Evolutionary conservation across 2,797 vertebrate genomes (phyloP).

Genomic region (Sebastiscus albofasciatus): DNA sequence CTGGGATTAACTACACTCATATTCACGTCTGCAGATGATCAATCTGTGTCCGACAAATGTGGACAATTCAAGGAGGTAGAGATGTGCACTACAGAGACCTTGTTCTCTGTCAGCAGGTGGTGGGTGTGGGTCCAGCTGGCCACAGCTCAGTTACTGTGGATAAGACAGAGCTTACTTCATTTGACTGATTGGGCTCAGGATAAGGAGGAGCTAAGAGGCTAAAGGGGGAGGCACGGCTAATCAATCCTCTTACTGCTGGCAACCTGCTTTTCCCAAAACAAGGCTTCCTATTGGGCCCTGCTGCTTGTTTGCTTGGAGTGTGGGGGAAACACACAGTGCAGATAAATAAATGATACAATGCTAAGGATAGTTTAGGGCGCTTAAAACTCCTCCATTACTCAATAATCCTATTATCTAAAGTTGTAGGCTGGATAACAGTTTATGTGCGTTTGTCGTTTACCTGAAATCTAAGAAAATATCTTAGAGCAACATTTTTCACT

Average conservation of each 20-base stretch:
- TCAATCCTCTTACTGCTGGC: constrained; percentile 86
- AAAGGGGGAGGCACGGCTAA: constrained; percentile 80
- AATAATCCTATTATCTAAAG: background rate
- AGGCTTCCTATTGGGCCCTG: constrained; percentile 22
- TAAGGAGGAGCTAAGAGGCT: constrained; percentile 83
- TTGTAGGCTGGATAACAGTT: background rate
- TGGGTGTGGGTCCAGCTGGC: constrained; percentile 71
- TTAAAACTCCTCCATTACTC: background rate
- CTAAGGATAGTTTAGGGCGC: background rate
- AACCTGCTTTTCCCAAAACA: constrained; percentile 80
- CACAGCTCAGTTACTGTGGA: constrained; percentile 67
- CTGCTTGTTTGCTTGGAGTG: background rate
- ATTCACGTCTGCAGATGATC: background rate
- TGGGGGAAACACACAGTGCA: background rate
- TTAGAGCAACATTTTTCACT: background rate
- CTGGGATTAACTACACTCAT: background rate
- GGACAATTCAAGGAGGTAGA: background rate
- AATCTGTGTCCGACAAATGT: background rate
- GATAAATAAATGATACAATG: background rate
- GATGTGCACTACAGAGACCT: background rate
- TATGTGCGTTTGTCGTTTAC: background rate
- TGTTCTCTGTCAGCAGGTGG: constrained; percentile 52
- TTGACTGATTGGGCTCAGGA: constrained; percentile 86
- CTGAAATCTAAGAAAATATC: background rate
- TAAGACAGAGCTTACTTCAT: constrained; percentile 84